Percentiles rank a stretch among this genome's conserved stretches.
phyloP scores from a whole-genome alignment of 2,888 invertebrate species.

The Acanthosepion esculentum region DNA sequence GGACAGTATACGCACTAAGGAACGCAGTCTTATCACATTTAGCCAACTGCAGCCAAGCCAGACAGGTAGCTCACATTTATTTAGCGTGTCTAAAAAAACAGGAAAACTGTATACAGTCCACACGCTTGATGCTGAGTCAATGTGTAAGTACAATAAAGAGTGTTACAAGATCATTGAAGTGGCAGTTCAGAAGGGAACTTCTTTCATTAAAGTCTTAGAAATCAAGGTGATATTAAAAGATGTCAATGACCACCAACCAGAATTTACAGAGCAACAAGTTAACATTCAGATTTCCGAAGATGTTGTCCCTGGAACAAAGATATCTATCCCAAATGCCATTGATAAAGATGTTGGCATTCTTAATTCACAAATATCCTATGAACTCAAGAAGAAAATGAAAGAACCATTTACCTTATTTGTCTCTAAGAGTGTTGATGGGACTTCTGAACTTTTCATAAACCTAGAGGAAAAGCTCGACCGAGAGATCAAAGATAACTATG shows the following conservation, averaged over 20 bases:
- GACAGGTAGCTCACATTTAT: background rate
- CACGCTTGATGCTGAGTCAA: background rate
- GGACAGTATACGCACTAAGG: background rate
- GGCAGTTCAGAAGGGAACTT: background rate
- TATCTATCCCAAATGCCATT: slow-evolving; percentile 5
- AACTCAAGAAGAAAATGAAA: background rate
- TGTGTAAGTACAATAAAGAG: slow-evolving; percentile 9
- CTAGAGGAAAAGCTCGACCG: background rate
- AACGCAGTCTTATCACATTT: background rate
- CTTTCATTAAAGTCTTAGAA: background rate
- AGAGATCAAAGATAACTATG: background rate
- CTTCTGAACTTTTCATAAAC: background rate
- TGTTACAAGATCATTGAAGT: slow-evolving; percentile 12
- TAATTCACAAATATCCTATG: background rate
- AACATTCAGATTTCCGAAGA: slow-evolving; percentile 4
- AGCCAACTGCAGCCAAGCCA: background rate
- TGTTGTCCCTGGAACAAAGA: background rate
- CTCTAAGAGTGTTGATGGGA: background rate
- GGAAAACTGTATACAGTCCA: background rate
- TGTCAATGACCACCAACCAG: background rate
- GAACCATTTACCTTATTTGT: background rate
- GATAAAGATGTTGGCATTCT: background rate
- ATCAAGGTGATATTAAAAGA: background rate
- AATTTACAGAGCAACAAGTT: background rate
- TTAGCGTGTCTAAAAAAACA: background rate